Evolutionary conservation across 2,113 vertebrate genomes (phyloP).

Genomic region (Trachemys scripta): DNA sequence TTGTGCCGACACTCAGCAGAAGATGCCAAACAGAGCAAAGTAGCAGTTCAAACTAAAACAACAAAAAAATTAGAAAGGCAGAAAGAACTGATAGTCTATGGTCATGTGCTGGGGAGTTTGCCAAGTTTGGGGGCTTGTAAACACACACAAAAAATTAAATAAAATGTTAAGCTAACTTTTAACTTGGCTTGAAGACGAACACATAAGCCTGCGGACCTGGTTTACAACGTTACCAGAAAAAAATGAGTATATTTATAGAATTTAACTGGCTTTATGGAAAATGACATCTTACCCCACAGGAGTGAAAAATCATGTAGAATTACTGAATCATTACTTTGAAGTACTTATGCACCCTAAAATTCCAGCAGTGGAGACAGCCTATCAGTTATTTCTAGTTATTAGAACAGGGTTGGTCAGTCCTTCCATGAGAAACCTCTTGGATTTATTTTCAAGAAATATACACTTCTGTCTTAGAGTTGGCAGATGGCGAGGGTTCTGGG

Average conservation of each 20-base stretch:
- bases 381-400: not conserved
- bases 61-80: conserved; percentile 2
- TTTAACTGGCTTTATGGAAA: not conserved
- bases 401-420: not conserved
- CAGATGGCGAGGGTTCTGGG: not conserved
- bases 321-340: not conserved
- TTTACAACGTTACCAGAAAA: not conserved
- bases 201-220: fast-evolving
- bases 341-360: not conserved
- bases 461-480: not conserved
- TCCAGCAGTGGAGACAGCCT: not conserved
- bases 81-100: not conserved
- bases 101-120: not conserved
- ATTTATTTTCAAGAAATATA: not conserved
- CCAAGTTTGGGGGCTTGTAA: not conserved
- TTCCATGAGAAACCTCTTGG: not conserved
- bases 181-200: not conserved
- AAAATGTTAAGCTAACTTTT: not conserved
- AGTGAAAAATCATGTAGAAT: not conserved
- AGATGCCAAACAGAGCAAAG: conserved; percentile 47
- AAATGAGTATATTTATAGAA: not conserved
- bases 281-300: not conserved
- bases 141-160: not conserved
- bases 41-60: conserved; percentile 44
- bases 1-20: conserved; percentile 56